phyloP scores from a whole-genome alignment of 2,888 invertebrate species.

The Muschampia plurimacula region DNA sequence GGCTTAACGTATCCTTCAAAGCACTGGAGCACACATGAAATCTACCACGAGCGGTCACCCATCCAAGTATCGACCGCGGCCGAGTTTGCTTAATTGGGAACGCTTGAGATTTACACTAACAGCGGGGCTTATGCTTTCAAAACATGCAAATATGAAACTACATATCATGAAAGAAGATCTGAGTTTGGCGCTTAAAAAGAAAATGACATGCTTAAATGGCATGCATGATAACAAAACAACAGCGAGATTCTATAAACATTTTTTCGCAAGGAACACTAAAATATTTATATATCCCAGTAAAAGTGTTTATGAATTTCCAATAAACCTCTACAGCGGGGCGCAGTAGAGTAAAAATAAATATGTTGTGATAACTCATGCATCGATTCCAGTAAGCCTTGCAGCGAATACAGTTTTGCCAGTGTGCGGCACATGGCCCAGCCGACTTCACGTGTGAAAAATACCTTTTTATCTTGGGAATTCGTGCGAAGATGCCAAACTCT shows the following conservation, averaged over 20 bases:
- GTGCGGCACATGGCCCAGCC: conserved; percentile 54
- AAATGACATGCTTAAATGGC: too few species aligned
- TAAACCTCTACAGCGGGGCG: conserved; percentile 6
- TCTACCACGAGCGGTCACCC: too few species aligned
- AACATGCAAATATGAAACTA: too few species aligned
- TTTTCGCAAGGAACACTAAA: not conserved
- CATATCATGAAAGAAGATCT: too few species aligned
- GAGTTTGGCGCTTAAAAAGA: too few species aligned
- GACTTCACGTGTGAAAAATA: conserved; percentile 75
- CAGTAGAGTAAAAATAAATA: conserved; percentile 45
- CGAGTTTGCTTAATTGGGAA: too few species aligned
- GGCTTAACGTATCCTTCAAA: too few species aligned
- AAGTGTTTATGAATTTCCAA: conserved; percentile 16
- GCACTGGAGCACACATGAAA: too few species aligned
- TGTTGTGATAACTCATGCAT: conserved; percentile 56
- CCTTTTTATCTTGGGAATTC: conserved; percentile 82
- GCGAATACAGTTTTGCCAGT: conserved; percentile 60
- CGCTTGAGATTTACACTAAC: too few species aligned
- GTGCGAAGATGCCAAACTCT: conserved; percentile 77
- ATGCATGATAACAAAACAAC: not conserved
- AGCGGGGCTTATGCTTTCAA: too few species aligned
- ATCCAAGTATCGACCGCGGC: too few species aligned
- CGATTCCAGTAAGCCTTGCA: conserved; percentile 63
- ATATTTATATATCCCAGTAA: not conserved
- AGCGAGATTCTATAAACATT: not conserved